Evolutionary conservation across 2,797 vertebrate species (phyloP).

Genomic region (Coluber constrictor): DNA sequence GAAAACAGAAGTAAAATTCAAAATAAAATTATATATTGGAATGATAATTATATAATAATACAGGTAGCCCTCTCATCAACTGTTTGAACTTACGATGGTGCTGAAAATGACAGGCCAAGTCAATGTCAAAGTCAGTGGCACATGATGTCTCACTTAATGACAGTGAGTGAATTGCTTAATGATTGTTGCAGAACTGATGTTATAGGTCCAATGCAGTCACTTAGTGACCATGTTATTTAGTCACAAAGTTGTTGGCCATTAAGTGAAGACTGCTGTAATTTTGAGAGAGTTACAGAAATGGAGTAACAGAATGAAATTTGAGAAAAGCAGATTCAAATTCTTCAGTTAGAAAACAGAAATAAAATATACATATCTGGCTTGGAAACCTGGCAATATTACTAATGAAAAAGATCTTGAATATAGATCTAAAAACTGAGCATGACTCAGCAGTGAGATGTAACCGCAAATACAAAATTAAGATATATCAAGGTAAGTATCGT

Average conservation of each 20-base stretch:
- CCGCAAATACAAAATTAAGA: not conserved
- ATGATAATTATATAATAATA: not conserved
- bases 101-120: not conserved
- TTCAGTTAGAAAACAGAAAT: not conserved
- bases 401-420: not conserved
- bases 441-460: not conserved
- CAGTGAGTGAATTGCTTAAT: not conserved
- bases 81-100: not conserved
- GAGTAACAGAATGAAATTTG: not conserved
- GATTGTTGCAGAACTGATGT: not conserved
- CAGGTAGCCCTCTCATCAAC: not conserved
- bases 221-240: not conserved
- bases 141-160: not conserved
- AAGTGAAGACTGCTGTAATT: not conserved
- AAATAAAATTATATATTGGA: not conserved
- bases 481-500: not conserved
- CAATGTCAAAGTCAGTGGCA: not conserved
- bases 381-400: not conserved
- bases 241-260: not conserved
- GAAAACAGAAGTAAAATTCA: not conserved
- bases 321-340: not conserved
- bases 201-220: not conserved
- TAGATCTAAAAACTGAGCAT: not conserved
- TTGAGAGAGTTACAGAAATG: not conserved
- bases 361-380: not conserved